Conservation (phyloP, 2,888 invertebrate species). For the Eupithecia vulgata region DNA sequence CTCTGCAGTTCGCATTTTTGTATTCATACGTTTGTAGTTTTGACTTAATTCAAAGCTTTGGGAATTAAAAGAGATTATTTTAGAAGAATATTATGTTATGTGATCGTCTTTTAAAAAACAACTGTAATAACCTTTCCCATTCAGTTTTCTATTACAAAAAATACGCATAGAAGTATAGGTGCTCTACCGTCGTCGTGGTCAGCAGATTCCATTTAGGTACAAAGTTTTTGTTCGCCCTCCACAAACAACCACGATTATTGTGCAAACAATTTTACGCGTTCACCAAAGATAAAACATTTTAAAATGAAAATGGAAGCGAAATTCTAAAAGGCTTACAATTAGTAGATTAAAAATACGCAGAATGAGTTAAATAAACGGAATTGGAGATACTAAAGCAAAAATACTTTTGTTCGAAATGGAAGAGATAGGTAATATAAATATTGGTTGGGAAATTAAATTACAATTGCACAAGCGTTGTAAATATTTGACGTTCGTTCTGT, state of each 20-base stretch:
- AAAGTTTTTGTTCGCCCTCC: conserved; percentile 37
- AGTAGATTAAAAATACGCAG: conserved; percentile 11
- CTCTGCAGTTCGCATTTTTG: neutral
- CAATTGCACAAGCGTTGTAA: neutral
- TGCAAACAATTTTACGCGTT: conserved; percentile 29
- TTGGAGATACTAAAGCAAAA: neutral
- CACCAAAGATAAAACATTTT: conserved; percentile 26
- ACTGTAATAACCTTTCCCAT: conserved; percentile 12
- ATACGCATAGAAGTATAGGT: conserved; percentile 23
- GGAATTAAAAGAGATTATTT: neutral
- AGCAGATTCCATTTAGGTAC: conserved; percentile 36
- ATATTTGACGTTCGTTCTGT: neutral
- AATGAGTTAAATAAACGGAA: conserved; percentile 3
- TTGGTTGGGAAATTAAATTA: neutral
- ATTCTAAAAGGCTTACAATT: conserved; percentile 23
- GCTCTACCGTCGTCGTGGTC: conserved; percentile 29
- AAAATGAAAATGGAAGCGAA: conserved; percentile 20
- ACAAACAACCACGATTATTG: conserved; percentile 37
- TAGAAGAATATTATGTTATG: no score
- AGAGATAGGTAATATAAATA: neutral
- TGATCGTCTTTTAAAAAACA: neutral
- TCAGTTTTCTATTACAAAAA: neutral
- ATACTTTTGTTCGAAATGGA: neutral
- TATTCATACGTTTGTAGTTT: conserved; percentile 12
- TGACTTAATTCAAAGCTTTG: conserved; percentile 9